These are phyloP conservation scores for Rhinopomastus cyanomelas DNA, from an alignment of 2,113 vertebrate genomes.

Conservation along the genomic window DNA sequence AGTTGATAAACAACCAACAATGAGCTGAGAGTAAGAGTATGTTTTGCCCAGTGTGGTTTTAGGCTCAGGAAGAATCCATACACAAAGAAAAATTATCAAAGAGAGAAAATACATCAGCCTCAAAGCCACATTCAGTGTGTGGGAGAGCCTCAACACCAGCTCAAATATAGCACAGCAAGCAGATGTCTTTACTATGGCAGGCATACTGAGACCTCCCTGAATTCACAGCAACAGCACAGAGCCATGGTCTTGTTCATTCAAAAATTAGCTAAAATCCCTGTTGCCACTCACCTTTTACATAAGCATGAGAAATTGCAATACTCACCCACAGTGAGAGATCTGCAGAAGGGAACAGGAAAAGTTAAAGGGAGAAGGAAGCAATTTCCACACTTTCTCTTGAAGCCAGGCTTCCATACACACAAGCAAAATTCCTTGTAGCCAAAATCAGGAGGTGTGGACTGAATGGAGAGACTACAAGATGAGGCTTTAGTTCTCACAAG, in stretches of 20 bases:
- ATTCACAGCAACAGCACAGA: constrained; percentile 12
- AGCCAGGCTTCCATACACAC: neutral
- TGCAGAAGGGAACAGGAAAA: neutral
- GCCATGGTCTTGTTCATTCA: constrained; percentile 27
- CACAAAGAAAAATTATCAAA: neutral
- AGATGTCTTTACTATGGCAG: constrained; percentile 59
- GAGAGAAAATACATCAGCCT: neutral
- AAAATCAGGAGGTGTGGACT: neutral
- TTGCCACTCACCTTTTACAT: neutral
- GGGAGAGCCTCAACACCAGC: constrained; percentile 21
- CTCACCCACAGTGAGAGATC: neutral
- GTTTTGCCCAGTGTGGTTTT: neutral
- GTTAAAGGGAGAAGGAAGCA: neutral
- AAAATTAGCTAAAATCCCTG: neutral
- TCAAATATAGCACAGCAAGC: constrained; percentile 41
- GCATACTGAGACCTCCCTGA: neutral
- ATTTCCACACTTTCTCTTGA: neutral
- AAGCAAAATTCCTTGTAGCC: neutral
- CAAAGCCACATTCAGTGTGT: neutral
- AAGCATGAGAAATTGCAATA: neutral
- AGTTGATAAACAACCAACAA: neutral
- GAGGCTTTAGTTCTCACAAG: neutral
- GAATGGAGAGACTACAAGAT: neutral
- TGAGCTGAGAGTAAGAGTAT: neutral
- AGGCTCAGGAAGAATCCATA: neutral